Conservation (phyloP, 1,140 invertebrate species). For the Pomacea maculata region DNA sequence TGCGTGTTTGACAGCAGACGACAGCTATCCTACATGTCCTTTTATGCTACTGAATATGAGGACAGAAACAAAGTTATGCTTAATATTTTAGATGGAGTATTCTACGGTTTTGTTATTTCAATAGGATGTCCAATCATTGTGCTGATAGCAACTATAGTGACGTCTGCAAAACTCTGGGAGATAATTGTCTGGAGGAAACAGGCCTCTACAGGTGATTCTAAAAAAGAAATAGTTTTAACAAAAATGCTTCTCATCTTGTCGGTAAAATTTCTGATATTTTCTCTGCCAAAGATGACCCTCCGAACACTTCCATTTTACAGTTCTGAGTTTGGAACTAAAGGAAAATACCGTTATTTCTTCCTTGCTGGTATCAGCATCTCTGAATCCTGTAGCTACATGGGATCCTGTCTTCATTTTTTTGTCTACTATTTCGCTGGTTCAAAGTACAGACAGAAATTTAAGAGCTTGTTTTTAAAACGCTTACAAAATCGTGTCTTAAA, state of each 20-base stretch:
- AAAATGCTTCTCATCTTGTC: conserved; percentile 10
- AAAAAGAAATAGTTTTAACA: conserved; percentile 3
- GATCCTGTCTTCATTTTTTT: neutral
- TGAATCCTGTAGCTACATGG: neutral
- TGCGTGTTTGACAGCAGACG: neutral
- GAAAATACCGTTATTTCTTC: neutral
- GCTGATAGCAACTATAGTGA: neutral
- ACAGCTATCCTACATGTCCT: no score
- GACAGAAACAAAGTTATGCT: neutral
- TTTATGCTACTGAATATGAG: no score
- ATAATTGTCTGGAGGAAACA: neutral
- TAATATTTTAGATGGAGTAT: conserved; percentile 4
- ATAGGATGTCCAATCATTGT: conserved; percentile 5
- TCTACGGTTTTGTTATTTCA: conserved; percentile 9
- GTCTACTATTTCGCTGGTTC: conserved; percentile 8
- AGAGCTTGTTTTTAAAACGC: no score
- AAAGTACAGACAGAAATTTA: neutral
- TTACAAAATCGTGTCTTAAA: no score
- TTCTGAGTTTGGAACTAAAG: neutral
- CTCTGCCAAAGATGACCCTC: neutral
- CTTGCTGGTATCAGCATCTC: no score
- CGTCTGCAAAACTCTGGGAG: neutral
- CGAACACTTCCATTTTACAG: neutral
- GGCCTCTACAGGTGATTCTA: neutral
- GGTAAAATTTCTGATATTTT: neutral